A percentile compares a stretch with the other conserved stretches of the same genome.
Conservation (phyloP, 2,888 invertebrate species). For the Mythimna ferrago region DNA sequence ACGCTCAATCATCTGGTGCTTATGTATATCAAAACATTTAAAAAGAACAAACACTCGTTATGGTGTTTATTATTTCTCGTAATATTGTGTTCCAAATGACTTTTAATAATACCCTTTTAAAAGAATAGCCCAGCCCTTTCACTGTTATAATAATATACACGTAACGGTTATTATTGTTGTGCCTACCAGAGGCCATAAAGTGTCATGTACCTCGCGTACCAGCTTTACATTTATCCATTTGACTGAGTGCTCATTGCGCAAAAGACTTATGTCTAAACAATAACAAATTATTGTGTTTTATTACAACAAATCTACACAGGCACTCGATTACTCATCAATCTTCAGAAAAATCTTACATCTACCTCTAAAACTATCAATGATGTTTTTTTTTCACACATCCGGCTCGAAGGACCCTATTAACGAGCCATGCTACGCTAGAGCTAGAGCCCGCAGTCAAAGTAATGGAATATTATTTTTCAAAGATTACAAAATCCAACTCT, state of each 20-base stretch:
- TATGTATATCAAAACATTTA: constrained; percentile 68
- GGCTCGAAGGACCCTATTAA: constrained; percentile 40
- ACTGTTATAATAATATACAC: constrained; percentile 68
- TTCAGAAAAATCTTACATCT: constrained; percentile 28
- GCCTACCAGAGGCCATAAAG: constrained; percentile 53
- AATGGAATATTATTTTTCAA: constrained; percentile 57
- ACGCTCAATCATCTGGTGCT: constrained; percentile 73
- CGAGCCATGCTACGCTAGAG: constrained; percentile 3
- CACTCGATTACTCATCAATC: constrained; percentile 35
- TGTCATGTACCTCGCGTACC: constrained; percentile 35
- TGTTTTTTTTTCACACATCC: constrained; percentile 51
- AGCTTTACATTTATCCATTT: constrained; percentile 33
- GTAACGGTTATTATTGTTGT: constrained; percentile 56
- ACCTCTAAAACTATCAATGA: constrained; percentile 22
- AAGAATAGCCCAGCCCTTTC: constrained; percentile 70
- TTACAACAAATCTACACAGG: constrained; percentile 7
- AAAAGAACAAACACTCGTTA: constrained; percentile 71
- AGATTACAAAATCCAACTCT: constrained; percentile 48
- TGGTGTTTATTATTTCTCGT: constrained; percentile 74
- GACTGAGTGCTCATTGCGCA: constrained; percentile 24
- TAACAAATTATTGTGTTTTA: constrained; percentile 31
- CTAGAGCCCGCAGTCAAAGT: constrained; percentile 24
- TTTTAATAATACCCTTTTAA: constrained; percentile 76
- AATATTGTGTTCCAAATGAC: constrained; percentile 71
- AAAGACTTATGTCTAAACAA: constrained; percentile 21